These are phyloP conservation scores for Solenopsis fugax DNA, from an alignment of 1,140 invertebrate genomes.

Conservation along the genomic window DNA sequence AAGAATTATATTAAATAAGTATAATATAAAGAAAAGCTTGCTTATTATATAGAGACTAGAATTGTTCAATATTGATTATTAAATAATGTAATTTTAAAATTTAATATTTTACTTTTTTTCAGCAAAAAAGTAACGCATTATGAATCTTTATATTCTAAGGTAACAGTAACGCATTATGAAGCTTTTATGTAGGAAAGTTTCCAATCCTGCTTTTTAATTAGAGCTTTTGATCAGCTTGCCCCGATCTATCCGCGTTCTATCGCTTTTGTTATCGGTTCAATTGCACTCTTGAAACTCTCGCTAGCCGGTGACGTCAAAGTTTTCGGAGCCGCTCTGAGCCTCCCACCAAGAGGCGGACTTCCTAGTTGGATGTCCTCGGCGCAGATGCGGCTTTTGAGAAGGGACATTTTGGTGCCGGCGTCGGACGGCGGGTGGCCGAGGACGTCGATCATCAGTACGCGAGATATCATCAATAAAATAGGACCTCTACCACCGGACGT, in stretches of 20 bases:
- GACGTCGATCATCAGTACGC: conserved; percentile 71
- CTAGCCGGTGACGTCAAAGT: conserved; percentile 18
- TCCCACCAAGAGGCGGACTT: conserved; percentile 64
- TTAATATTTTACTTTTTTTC: too few relatives aligned
- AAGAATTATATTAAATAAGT: too few relatives aligned
- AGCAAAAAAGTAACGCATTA: too few relatives aligned
- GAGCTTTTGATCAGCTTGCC: background rate
- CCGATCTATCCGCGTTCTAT: background rate
- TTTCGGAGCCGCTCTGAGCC: background rate
- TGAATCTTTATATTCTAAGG: too few relatives aligned
- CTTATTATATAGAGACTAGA: too few relatives aligned
- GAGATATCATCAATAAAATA: conserved; percentile 67
- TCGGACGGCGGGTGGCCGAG: conserved; percentile 30
- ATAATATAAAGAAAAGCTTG: too few relatives aligned
- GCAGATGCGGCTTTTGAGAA: conserved; percentile 74
- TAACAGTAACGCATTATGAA: too few relatives aligned
- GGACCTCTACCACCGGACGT: conserved; percentile 33
- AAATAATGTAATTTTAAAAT: too few relatives aligned
- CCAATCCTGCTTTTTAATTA: background rate
- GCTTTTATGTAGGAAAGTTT: too few relatives aligned
- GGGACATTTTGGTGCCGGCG: conserved; percentile 49
- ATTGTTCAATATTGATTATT: too few relatives aligned
- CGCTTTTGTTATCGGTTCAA: background rate
- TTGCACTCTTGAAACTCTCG: background rate
- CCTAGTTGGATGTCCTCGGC: conserved; percentile 70